Evolutionary conservation across 2,888 invertebrate genomes (phyloP).

Genomic region (Harpalus rubripes): DNA sequence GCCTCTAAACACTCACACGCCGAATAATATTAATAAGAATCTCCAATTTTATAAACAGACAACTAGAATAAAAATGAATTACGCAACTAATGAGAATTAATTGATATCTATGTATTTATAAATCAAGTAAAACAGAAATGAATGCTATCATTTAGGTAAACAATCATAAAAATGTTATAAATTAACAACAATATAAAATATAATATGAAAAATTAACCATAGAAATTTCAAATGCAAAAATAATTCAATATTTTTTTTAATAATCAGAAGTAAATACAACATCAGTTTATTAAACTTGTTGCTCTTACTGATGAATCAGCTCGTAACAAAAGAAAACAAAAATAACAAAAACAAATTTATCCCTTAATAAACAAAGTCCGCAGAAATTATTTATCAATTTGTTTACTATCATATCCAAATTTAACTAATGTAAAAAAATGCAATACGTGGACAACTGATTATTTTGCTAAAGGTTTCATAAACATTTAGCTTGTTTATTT

Average conservation of each 20-base stretch:
- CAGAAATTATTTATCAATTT: conserved; percentile 37
- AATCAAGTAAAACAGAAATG: conserved; percentile 4
- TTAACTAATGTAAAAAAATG: conserved; percentile 69
- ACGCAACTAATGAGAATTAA: not conserved
- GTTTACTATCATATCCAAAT: conserved; percentile 69
- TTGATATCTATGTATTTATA: conserved; percentile 6
- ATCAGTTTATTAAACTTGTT: conserved; percentile 51
- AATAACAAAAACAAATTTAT: conserved; percentile 37
- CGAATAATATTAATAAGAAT: not conserved
- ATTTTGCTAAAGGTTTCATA: conserved; percentile 43
- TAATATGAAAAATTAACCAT: not conserved
- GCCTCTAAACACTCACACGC: not conserved
- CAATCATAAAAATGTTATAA: no score
- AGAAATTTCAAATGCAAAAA: not conserved
- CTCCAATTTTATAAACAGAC: not conserved
- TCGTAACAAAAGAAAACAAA: conserved; percentile 48
- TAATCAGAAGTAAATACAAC: conserved; percentile 26
- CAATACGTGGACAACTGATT: conserved; percentile 71
- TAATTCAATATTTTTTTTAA: not conserved
- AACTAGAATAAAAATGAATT: conserved; percentile 16
- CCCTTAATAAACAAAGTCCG: not conserved
- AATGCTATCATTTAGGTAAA: no score
- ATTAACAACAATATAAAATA: not conserved
- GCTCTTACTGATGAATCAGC: conserved; percentile 61
- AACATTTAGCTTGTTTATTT: conserved; percentile 8